Percentiles rank a stretch among this genome's conserved stretches.
Evolutionary conservation across 2,113 vertebrate genomes (phyloP).

Genomic region (Prietella phreatophila): DNA sequence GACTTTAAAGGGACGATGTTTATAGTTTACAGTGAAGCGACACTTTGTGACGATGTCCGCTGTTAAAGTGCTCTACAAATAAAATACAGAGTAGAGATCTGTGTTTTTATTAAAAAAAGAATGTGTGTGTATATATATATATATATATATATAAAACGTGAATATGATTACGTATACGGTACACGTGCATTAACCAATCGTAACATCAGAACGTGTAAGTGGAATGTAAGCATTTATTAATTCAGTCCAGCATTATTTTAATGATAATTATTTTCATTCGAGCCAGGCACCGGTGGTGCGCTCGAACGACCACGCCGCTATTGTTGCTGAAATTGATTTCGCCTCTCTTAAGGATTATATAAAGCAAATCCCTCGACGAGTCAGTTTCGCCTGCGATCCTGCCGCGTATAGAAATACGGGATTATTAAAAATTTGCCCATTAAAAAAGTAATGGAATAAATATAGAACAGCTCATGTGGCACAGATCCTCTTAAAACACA

Average conservation of each 20-base stretch:
- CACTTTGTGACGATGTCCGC: too few relatives aligned
- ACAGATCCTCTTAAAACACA: not conserved
- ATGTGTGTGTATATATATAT: too few relatives aligned
- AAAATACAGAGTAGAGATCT: too few relatives aligned
- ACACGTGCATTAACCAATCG: too few relatives aligned
- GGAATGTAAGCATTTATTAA: too few relatives aligned
- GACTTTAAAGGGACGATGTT: not conserved
- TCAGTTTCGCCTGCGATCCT: not conserved
- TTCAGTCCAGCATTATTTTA: too few relatives aligned
- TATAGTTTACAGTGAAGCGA: not conserved
- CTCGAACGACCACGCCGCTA: not conserved
- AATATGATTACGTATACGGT: too few relatives aligned
- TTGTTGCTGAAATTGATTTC: not conserved
- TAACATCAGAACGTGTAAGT: too few relatives aligned
- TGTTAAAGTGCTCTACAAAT: not conserved
- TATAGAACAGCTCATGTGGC: not conserved
- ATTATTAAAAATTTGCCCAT: not conserved
- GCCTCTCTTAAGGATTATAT: constrained; percentile 5
- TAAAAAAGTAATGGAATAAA: not conserved
- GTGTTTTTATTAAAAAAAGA: too few relatives aligned
- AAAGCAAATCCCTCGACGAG: constrained; percentile 8
- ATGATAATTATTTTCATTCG: too few relatives aligned
- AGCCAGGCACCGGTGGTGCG: not conserved
- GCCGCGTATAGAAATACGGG: not conserved
- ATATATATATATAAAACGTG: too few relatives aligned